Conservation (phyloP, 2,113 vertebrate genomes). For the Amazona vittata region DNA sequence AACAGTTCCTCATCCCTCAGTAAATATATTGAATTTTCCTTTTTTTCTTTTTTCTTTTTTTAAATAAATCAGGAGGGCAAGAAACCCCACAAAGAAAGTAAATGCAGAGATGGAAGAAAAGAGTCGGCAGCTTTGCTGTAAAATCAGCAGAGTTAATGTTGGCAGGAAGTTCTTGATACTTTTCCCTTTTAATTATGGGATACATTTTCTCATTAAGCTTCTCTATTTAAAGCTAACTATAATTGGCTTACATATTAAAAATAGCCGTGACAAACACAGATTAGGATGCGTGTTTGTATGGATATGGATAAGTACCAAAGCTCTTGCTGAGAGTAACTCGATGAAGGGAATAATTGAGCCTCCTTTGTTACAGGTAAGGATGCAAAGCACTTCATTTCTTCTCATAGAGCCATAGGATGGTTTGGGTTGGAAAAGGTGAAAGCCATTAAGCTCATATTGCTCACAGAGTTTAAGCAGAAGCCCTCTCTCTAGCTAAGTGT, state of each 20-base stretch:
- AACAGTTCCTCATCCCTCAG: neutral
- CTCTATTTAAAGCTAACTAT: slow-evolving; percentile 68
- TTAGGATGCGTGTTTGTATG: slow-evolving; percentile 17
- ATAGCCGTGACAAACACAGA: slow-evolving; percentile 45
- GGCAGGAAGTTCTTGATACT: slow-evolving; percentile 62
- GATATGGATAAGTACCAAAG: slow-evolving; percentile 11
- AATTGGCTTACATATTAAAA: slow-evolving; percentile 69
- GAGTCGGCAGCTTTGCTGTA: neutral
- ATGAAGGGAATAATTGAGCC: neutral
- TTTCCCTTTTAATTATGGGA: slow-evolving; percentile 66
- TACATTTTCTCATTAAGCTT: slow-evolving; percentile 72
- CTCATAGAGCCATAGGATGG: neutral
- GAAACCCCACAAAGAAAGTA: neutral
- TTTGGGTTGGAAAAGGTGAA: neutral
- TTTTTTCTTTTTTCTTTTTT: neutral
- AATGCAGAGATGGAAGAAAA: slow-evolving; percentile 29
- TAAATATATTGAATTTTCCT: neutral
- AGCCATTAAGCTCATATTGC: neutral
- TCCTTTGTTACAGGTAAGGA: neutral
- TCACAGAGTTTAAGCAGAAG: neutral
- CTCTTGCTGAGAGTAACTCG: neutral
- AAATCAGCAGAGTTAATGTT: slow-evolving; percentile 61
- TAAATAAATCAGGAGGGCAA: neutral
- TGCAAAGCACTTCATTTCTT: neutral
- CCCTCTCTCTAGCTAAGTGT: neutral